These are phyloP conservation scores for Microdon myrmicae DNA, from an alignment of 2,888 invertebrate genomes.

Conservation along the genomic window DNA sequence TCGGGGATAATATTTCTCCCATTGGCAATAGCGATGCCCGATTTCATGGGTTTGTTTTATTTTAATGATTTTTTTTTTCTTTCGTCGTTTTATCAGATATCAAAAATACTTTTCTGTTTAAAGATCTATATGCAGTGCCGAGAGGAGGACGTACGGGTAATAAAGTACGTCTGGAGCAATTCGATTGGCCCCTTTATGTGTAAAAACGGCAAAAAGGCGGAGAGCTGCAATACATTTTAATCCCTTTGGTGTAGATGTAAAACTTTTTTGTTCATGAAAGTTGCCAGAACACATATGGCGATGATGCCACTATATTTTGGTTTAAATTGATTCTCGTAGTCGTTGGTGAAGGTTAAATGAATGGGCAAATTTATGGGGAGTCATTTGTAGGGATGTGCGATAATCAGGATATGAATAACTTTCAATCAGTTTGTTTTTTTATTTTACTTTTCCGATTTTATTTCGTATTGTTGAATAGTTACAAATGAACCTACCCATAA, in stretches of 20 bases:
- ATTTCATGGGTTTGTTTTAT: constrained; percentile 36
- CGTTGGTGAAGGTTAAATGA: neutral
- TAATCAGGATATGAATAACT: too few species aligned
- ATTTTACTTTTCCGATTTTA: too few species aligned
- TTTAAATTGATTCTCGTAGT: constrained; percentile 4
- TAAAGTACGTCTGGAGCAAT: constrained; percentile 53
- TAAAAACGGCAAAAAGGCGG: constrained; percentile 2
- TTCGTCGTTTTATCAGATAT: constrained; percentile 27
- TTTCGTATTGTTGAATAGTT: too few species aligned
- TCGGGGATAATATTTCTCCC: constrained; percentile 41
- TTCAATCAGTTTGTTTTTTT: too few species aligned
- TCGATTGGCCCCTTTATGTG: constrained; percentile 51
- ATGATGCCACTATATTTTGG: constrained; percentile 21
- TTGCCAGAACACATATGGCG: constrained; percentile 1
- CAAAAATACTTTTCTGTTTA: too few species aligned
- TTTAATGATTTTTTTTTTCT: constrained; percentile 29
- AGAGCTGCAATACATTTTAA: constrained; percentile 42
- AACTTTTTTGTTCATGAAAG: constrained; percentile 8
- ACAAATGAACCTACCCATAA: too few species aligned
- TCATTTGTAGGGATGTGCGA: neutral
- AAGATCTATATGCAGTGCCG: too few species aligned
- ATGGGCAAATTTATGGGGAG: constrained; percentile 4
- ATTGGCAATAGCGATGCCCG: constrained; percentile 41
- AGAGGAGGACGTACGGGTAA: constrained; percentile 42
- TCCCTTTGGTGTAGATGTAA: constrained; percentile 23